Conservation (phyloP, 2,113 vertebrate genomes). For the Gambusia holbrooki region DNA sequence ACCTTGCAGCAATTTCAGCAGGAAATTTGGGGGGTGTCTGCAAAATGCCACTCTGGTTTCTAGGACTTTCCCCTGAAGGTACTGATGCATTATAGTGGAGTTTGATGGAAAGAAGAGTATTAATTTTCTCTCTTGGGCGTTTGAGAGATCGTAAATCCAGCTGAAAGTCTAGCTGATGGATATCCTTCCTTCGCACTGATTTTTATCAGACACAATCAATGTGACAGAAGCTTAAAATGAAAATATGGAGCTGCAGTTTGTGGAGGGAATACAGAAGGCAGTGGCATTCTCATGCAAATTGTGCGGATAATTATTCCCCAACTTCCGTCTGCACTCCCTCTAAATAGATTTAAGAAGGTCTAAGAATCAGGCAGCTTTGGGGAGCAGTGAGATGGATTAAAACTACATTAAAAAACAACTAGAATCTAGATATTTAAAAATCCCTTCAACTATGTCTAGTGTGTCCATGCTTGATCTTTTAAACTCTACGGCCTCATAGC, state of each 20-base stretch:
- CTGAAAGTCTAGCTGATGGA: conserved; percentile 28
- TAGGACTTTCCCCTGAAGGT: background rate
- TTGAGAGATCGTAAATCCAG: background rate
- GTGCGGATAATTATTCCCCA: conserved; percentile 50
- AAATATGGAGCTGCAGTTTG: conserved; percentile 28
- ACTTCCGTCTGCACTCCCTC: conserved; percentile 23
- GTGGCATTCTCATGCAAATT: conserved; percentile 60
- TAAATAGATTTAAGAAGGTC: conserved; percentile 38
- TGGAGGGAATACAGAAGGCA: conserved; percentile 28
- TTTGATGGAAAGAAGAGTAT: background rate
- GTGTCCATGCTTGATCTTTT: conserved; percentile 4
- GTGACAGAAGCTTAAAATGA: conserved; percentile 45
- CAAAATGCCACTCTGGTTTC: background rate
- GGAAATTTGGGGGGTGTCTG: background rate
- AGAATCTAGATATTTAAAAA: conserved; percentile 22
- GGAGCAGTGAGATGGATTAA: conserved; percentile 32
- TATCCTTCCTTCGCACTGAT: conserved; percentile 24
- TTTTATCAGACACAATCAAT: conserved; percentile 57
- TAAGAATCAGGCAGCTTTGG: conserved; percentile 31
- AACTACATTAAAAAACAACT: conserved; percentile 35
- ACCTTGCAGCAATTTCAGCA: background rate
- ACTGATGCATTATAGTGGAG: background rate
- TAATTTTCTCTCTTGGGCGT: background rate
- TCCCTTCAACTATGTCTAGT: background rate
- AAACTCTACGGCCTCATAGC: conserved; percentile 24